Evolutionary conservation across 1,140 invertebrate species (phyloP), one percentile per base, ranked within the genome.

Genomic region (Drosophila biarmipes): DNA sequence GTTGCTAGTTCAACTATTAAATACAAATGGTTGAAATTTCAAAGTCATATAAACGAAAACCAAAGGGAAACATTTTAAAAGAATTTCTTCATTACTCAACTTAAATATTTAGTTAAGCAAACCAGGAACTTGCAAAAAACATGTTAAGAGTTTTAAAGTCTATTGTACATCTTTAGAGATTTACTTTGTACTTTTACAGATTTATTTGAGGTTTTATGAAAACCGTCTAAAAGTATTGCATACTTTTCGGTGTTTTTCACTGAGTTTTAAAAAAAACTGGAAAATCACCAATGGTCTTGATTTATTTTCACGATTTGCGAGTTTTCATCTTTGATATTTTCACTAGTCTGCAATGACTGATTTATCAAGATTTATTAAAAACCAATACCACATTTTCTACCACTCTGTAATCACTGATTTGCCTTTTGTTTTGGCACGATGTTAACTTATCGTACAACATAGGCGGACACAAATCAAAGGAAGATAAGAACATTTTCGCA

Each of bases 391-490:
- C 31, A 17, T 12, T n/a, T n/a, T 40, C 37, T 24, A 37, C 48
- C 67, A 38, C 67, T 1, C n/a, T n/a, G 0, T 37, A 55, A 38
- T 27, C 49, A 21, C 14, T 3, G 24, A 56, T 27, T 27, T 69
- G 11, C 24, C 17, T 19, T 27, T 10, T 6, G 14, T 54, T 53
- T 62, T 45, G 15, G 31, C 38, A 45, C 27, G 6, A 34, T 66
- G 59, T 64, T 55, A 27, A 69, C 63, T 68, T 69, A 69, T 69
- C 63, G 48, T 45, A 1, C 31, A 69, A 55, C 66, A 68, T 45
- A 11, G 15, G 5, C 4, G 31, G 6, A 66, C 59, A 48, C 57
- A 64, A 66, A 51, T 66, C 66, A 55, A 40, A 55, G 17, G 12
- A 24, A 49, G 63, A 69, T 69, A 69, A 69, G 63, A 34, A 55